phyloP scores from a whole-genome alignment of 2,888 invertebrate species.

The Ectemnius cavifrons region DNA sequence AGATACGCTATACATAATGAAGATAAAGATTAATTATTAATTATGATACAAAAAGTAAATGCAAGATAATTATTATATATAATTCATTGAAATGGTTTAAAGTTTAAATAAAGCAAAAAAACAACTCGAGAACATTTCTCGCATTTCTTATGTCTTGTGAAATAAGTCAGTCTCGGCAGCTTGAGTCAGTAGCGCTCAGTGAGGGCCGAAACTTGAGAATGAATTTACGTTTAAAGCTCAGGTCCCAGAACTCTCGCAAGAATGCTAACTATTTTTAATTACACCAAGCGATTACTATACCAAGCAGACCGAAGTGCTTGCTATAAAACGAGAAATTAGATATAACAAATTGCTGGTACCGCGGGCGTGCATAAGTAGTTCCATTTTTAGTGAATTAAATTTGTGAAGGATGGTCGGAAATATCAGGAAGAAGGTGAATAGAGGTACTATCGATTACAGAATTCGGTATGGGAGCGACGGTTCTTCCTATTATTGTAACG shows the following conservation, averaged over 20 bases:
- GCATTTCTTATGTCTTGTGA: constrained; percentile 65
- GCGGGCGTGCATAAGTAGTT: constrained; percentile 52
- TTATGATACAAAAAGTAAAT: constrained; percentile 70
- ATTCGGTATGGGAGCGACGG: constrained; percentile 66
- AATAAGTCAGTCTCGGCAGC: constrained; percentile 48
- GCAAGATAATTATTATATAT: constrained; percentile 72
- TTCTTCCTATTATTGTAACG: constrained; percentile 71
- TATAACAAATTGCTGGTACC: constrained; percentile 48
- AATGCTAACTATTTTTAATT: constrained; percentile 36
- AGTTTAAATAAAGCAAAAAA: constrained; percentile 72
- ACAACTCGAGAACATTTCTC: constrained; percentile 60
- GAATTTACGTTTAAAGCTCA: constrained; percentile 2
- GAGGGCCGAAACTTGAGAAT: constrained; percentile 34
- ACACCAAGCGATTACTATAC: constrained; percentile 34
- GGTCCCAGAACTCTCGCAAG: constrained; percentile 20
- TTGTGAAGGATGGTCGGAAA: constrained; percentile 1
- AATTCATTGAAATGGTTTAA: constrained; percentile 73
- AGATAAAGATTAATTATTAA: constrained; percentile 72
- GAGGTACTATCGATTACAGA: constrained; percentile 59
- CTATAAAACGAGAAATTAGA: constrained; percentile 40
- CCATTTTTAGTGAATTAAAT: constrained; percentile 54
- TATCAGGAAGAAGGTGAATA: constrained; percentile 37
- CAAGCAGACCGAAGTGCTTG: constrained; percentile 47
- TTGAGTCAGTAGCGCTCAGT: constrained; percentile 54
- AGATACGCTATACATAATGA: constrained; percentile 73